Percentiles rank a stretch among this genome's conserved stretches.
These are phyloP conservation scores for Aspiorhynchus laticeps DNA, from an alignment of 2,113 vertebrate species.

Conservation along the genomic window DNA sequence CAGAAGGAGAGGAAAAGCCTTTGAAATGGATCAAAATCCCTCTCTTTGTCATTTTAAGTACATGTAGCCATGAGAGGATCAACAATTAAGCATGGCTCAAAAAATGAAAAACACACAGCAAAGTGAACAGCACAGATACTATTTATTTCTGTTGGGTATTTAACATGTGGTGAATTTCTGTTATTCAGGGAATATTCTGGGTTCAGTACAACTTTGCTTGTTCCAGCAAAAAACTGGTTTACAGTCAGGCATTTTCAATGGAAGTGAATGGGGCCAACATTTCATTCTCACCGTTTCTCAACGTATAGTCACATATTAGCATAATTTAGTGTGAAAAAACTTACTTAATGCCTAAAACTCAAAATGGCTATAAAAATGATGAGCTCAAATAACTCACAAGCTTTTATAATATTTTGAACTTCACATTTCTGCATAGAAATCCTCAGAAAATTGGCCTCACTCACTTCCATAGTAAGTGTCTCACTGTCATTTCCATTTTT, in stretches of 20 bases:
- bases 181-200: background rate
- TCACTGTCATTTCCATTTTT: background rate
- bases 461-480: no score
- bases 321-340: background rate
- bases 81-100: background rate
- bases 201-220: background rate
- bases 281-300: background rate
- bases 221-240: no score
- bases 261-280: background rate
- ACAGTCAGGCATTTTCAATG: background rate
- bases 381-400: no score
- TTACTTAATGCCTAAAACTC: background rate
- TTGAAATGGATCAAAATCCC: conserved; percentile 61
- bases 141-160: background rate
- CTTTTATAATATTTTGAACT: background rate
- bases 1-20: conserved; percentile 51
- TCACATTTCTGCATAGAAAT: background rate
- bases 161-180: background rate
- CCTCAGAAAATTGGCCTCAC: no score
- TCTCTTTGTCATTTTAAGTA: conserved; percentile 41
- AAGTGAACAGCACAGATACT: conserved; percentile 6
- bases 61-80: conserved; percentile 39
- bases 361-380: background rate
- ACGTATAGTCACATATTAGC: background rate
- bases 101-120: background rate